phyloP scores from a whole-genome alignment of 2,888 invertebrate species.

The Gasteruption jaculator region DNA sequence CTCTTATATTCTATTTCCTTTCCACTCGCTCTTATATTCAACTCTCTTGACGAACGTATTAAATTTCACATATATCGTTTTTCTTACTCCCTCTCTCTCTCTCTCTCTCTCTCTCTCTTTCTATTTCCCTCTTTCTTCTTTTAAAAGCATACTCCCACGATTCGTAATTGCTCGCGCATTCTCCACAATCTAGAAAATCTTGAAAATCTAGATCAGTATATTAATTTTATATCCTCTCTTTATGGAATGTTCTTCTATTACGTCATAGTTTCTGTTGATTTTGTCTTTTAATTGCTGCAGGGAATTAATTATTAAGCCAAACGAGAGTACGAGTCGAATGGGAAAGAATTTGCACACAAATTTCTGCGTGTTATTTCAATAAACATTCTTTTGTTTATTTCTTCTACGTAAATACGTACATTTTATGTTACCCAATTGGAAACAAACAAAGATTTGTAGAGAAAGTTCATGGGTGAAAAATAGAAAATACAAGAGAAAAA shows the following conservation, averaged over 20 bases:
- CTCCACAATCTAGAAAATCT: conserved; percentile 48
- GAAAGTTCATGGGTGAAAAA: no score
- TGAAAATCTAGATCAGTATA: conserved; percentile 51
- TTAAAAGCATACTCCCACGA: conserved; percentile 42
- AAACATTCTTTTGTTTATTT: no score
- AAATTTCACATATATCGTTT: conserved; percentile 43
- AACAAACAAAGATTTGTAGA: no score
- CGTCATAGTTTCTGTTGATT: no score
- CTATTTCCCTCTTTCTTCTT: conserved; percentile 32
- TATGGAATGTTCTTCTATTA: not conserved
- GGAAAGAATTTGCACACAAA: no score
- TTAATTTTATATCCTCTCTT: conserved; percentile 47
- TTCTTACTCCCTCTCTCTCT: conserved; percentile 1
- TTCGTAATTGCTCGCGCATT: conserved; percentile 48
- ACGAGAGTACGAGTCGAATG: no score
- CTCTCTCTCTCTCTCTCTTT: not conserved
- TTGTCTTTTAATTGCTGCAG: no score
- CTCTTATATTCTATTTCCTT: conserved; percentile 17
- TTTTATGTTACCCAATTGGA: no score
- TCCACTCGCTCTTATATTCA: conserved; percentile 10
- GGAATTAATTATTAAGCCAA: no score
- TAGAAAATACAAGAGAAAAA: no score
- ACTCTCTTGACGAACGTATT: conserved; percentile 38
- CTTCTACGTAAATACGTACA: no score
- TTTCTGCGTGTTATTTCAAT: no score